Base-by-base conservation (phyloP, 2,797 vertebrate genomes). In the Aphelocoma californica region DNA sequence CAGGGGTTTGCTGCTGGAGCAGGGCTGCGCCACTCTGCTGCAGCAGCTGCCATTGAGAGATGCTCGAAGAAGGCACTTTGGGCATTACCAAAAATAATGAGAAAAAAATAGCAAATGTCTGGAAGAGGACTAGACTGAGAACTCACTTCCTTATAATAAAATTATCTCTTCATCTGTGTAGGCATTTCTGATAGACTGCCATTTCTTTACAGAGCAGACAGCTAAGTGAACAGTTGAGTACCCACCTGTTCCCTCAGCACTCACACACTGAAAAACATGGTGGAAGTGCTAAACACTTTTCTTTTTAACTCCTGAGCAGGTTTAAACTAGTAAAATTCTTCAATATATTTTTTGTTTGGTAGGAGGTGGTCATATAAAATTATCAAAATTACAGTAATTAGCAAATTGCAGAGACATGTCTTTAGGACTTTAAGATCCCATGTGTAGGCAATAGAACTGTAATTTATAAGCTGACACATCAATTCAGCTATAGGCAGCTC, bases 301-400 rank as follows among this genome's bases (percentile, higher is more conserved):
- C 34, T 62, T 88, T 85, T 60, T 57, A 80, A 75, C 51, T 80
- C 16, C 60, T 29, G 26, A 81, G 28, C 51, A 15, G 32, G n/a
- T 70, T 87, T 62, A 95, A 94, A 70, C 32, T 29, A 74, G 45
- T 87, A 90, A 92, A 81, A 74, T 8, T 51, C 47, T 66, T 92
- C n/a, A 61, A 14, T 47, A 36, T 60, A 38, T 29, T 79, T 93
- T 80, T 81, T 29, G 21, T 81, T 86, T 53, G 3, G 28, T 86
- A 66, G 81, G 65, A 89, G 2, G 12, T 69, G 32, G 28, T 66
- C 58, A 70, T n/a, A 78, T 85, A 91, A 95, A 96, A 94, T 94
- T 75, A 93, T 88, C 73, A 58, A 90, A 94, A 96, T 82, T 93
- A 47, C 16, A 57, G 45, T 83, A 71, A 90, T 84, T 90, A 93